Conservation (phyloP, 1,140 invertebrate genomes). For the Paraescarpia echinospica region DNA sequence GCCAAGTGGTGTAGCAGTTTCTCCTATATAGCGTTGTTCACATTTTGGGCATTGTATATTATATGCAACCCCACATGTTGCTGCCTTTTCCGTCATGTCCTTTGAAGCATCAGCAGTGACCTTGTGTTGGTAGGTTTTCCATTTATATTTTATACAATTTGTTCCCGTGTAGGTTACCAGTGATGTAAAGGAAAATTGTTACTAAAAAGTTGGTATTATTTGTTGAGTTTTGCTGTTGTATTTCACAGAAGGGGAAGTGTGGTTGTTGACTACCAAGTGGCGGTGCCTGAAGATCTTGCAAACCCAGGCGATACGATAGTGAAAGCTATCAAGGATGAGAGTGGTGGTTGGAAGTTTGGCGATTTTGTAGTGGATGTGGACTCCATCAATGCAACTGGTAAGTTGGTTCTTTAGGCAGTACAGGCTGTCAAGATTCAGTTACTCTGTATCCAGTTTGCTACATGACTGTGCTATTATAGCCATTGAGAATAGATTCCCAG, state of each 20-base stretch:
- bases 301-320: background rate
- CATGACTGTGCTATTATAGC: background rate
- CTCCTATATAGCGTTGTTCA: no score
- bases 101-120: no score
- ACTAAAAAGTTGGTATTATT: background rate
- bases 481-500: background rate
- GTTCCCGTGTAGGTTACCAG: no score
- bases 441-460: background rate
- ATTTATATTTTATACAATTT: no score
- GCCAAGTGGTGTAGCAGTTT: no score
- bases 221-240: background rate
- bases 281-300: background rate
- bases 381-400: background rate
- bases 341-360: background rate
- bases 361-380: background rate
- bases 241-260: background rate
- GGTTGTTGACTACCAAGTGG: background rate
- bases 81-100: no score
- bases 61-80: no score
- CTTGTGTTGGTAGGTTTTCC: no score
- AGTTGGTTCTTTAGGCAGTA: background rate
- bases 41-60: no score
- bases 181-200: background rate
- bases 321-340: background rate
- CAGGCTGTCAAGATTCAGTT: background rate